Conservation (phyloP, 2,888 invertebrate species). For the Phyllotreta cruciferae region DNA sequence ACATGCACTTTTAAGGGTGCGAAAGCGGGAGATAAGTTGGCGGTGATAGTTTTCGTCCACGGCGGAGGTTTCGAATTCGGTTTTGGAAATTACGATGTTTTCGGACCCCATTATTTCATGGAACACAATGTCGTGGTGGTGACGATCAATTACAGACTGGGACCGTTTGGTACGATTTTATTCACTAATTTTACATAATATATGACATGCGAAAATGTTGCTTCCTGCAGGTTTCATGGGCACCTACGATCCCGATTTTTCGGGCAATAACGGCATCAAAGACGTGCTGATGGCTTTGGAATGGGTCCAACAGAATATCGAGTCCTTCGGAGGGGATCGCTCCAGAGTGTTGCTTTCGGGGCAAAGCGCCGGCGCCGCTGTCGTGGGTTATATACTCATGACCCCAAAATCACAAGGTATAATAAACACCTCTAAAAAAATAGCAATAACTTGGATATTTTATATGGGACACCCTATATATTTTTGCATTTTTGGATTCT, state of each 20-base stretch:
- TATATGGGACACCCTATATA: no score
- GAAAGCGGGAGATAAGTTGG: slow-evolving; percentile 41
- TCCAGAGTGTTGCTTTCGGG: slow-evolving; percentile 44
- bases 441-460: no score
- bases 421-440: no score
- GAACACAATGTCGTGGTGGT: slow-evolving; percentile 50
- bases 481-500: no score
- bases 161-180: slow-evolving; percentile 41
- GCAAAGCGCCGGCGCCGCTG: slow-evolving; percentile 45
- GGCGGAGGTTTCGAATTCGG: slow-evolving; percentile 58
- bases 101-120: slow-evolving; percentile 54
- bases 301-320: slow-evolving; percentile 46
- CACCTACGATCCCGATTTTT: slow-evolving; percentile 43
- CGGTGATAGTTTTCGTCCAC: slow-evolving; percentile 58
- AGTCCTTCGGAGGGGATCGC: slow-evolving; percentile 47
- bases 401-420: slow-evolving; percentile 40
- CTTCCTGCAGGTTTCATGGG: slow-evolving; percentile 43
- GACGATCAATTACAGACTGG: slow-evolving; percentile 45
- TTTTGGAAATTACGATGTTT: slow-evolving; percentile 41
- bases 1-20: slow-evolving; percentile 28
- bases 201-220: no score
- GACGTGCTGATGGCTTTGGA: slow-evolving; percentile 46
- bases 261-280: slow-evolving; percentile 47
- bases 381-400: slow-evolving; percentile 41
- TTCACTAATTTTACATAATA: background rate